Percentiles rank a stretch among this genome's conserved stretches.
Conservation (phyloP, 2,888 invertebrate species). For the Leptura quadrifasciata region DNA sequence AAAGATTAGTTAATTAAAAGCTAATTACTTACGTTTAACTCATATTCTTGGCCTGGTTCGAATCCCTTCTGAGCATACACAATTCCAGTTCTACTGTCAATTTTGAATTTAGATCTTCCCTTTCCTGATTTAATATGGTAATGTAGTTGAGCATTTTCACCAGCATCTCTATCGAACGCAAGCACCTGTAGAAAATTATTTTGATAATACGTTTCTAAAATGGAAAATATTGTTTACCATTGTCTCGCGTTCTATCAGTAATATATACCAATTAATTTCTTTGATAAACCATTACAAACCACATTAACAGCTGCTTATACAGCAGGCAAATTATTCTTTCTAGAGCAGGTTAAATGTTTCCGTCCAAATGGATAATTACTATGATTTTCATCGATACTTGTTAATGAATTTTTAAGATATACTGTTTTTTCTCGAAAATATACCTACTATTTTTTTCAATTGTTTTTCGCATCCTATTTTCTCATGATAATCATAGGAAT, state of each 20-base stretch:
- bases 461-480: too few species aligned
- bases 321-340: too few species aligned
- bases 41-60: conserved; percentile 81
- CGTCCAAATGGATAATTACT: too few species aligned
- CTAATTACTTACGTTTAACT: conserved; percentile 77
- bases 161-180: conserved; percentile 89
- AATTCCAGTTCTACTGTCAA: conserved; percentile 88
- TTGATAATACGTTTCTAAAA: conserved; percentile 51
- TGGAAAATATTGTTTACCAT: conserved; percentile 21
- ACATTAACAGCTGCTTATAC: too few species aligned
- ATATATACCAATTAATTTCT: too few species aligned
- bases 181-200: conserved; percentile 77
- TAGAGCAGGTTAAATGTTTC: too few species aligned
- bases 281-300: too few species aligned
- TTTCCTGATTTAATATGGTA: conserved; percentile 88
- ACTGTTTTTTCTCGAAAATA: too few species aligned
- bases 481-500: too few species aligned
- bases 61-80: conserved; percentile 86
- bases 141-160: conserved; percentile 87
- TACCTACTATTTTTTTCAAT: too few species aligned
- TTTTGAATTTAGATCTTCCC: conserved; percentile 87
- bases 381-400: too few species aligned
- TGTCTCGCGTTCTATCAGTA: not conserved
- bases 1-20: conserved; percentile 8
- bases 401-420: too few species aligned